A percentile compares a stretch with the other conserved stretches of the same genome.
Conservation (phyloP, 2,113 vertebrate genomes). For the Aepyceros melampus region DNA sequence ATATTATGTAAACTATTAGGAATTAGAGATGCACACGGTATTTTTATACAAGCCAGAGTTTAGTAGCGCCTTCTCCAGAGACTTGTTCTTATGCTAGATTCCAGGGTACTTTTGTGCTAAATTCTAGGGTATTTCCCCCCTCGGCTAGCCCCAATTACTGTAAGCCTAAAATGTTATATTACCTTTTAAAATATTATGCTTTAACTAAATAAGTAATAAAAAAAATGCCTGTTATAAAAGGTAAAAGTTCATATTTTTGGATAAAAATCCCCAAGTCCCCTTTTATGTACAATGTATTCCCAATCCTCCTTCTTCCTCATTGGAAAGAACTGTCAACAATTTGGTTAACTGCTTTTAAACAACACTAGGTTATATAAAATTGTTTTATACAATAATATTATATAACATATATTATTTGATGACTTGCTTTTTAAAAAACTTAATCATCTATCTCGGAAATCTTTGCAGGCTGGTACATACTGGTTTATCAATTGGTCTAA, state of each 20-base stretch:
- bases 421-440: neutral
- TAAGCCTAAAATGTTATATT: neutral
- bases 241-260: neutral
- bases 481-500: neutral
- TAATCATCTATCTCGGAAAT: neutral
- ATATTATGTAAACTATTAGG: neutral
- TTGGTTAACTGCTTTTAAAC: neutral
- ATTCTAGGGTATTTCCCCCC: neutral
- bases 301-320: neutral
- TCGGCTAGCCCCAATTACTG: neutral
- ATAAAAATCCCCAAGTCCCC: neutral
- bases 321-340: neutral
- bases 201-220: slow-evolving; percentile 8
- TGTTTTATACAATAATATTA: neutral
- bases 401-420: neutral
- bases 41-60: neutral
- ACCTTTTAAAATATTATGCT: neutral
- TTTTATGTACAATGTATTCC: neutral
- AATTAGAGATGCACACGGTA: neutral
- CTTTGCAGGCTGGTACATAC: neutral
- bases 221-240: neutral
- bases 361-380: neutral
- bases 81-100: neutral
- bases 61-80: neutral
- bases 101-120: neutral